Evolutionary conservation across 2,113 vertebrate species (phyloP).

Genomic region (Phyllostomus discolor): DNA sequence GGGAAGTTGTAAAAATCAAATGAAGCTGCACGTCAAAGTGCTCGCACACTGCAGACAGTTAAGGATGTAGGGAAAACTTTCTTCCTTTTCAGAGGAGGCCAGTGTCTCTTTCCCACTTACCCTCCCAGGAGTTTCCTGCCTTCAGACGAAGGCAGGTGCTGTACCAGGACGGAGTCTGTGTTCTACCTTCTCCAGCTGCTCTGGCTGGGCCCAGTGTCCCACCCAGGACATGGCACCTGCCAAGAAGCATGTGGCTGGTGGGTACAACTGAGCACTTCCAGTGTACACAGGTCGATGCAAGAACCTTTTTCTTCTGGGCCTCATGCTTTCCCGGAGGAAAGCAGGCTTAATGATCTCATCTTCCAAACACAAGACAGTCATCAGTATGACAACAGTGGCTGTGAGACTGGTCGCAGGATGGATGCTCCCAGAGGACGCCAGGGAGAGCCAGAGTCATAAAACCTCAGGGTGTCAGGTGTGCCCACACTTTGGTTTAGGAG

Average conservation of each 20-base stretch:
- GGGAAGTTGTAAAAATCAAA: background rate
- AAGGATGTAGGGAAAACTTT: background rate
- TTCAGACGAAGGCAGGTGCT: background rate
- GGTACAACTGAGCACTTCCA: background rate
- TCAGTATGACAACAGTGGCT: background rate
- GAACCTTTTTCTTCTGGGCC: background rate
- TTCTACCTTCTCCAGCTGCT: background rate
- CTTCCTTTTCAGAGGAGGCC: background rate
- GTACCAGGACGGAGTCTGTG: background rate
- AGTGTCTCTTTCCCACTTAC: background rate
- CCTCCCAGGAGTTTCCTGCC: background rate
- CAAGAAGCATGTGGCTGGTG: background rate
- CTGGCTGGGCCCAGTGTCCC: background rate
- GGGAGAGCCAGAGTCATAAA: background rate
- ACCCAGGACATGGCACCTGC: background rate
- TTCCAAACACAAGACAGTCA: background rate
- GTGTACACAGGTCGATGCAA: background rate
- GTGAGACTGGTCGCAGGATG: background rate
- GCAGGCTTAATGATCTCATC: background rate
- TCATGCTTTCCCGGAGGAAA: slow-evolving; percentile 7
- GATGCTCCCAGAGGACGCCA: background rate
- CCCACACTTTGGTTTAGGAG: background rate
- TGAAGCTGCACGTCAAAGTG: background rate
- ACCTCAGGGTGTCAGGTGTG: background rate
- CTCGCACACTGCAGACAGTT: background rate